Base-by-base conservation (phyloP, 2,113 vertebrate genomes). In the Sarotherodon lohbergeri region DNA sequence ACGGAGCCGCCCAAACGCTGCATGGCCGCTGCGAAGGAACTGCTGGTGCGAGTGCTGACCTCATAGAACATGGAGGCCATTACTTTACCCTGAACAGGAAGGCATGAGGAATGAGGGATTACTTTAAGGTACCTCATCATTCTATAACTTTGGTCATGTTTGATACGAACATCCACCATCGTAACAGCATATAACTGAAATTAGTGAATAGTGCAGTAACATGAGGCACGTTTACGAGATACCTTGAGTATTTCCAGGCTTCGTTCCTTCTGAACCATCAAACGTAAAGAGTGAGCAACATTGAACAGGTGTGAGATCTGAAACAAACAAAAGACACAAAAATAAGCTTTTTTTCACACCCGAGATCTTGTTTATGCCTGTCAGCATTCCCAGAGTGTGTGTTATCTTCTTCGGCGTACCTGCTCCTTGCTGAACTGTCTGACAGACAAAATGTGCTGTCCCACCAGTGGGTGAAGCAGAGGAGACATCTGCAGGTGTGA, bases 31-130 rank as follows among this genome's bases (percentile, higher is more conserved):
- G 98, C 94, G 0, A 99, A 99, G 78, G 98, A 99, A 94, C 98
- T 99, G 94, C 98, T 98, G 94, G 99, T 99, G 54, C 98, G 96
- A 0, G 98, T 99, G 97, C 99, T 99, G 2, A 96, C 99, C 88
- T 99, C 98, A 0, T 98, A 99, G 95, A 99, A 99, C 98, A 99
- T 99, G 92, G 97, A 98, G 0, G 97, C 99, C 99, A 99, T 99
- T 89, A 99, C 98, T 52, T 98, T 98, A 4, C 99, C 99, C 99
- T 99, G 87, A 13, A 79, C 1, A 19, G 27, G 1, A 6, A 29
- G 34, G 9, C 36, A 9, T 27, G 4, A 71, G 34, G 36, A 80
- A 14, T 2, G 32, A 27, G 66, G 66, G 39, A 16, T 71, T 71
- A 43, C n/a, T 71, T 43, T 43, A 43, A 71, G 12, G n/a, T 16